Evolutionary conservation across 2,888 invertebrate species (phyloP).

Genomic region (Coecobrya sp.): DNA sequence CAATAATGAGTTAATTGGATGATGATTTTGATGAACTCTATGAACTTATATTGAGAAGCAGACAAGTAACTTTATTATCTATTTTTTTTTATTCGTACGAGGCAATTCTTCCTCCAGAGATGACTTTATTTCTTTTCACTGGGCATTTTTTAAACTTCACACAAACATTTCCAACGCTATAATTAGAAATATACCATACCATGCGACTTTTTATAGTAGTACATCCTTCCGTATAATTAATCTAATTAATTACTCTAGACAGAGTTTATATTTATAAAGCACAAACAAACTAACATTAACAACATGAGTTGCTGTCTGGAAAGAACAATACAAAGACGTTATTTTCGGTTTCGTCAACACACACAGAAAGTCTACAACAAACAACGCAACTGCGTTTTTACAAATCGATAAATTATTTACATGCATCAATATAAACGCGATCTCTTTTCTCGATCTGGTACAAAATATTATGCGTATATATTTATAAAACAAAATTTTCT

Average conservation of each 20-base stretch:
- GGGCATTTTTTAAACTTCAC: background rate
- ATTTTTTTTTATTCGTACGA: too few relatives aligned
- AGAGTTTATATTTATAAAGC: background rate
- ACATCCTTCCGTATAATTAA: background rate
- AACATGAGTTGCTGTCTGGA: background rate
- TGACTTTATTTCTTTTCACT: slow-evolving; percentile 17
- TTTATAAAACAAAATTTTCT: slow-evolving; percentile 2
- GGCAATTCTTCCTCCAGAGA: background rate
- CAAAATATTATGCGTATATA: background rate
- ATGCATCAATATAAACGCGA: background rate
- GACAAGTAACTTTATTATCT: too few relatives aligned
- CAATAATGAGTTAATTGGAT: too few relatives aligned
- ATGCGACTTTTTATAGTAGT: background rate
- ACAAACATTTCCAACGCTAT: background rate
- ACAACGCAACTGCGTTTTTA: background rate
- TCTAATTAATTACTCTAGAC: too few relatives aligned
- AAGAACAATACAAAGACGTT: background rate
- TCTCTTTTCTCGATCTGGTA: background rate
- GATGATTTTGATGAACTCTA: too few relatives aligned
- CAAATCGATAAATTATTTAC: slow-evolving; percentile 31
- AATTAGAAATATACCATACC: background rate
- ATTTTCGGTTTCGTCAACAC: background rate
- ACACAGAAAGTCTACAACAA: background rate
- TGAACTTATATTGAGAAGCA: too few relatives aligned
- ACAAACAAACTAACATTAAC: background rate